These are phyloP conservation scores for Loripinus fragilis DNA, from an alignment of 2,888 invertebrate species.

Conservation along the genomic window DNA sequence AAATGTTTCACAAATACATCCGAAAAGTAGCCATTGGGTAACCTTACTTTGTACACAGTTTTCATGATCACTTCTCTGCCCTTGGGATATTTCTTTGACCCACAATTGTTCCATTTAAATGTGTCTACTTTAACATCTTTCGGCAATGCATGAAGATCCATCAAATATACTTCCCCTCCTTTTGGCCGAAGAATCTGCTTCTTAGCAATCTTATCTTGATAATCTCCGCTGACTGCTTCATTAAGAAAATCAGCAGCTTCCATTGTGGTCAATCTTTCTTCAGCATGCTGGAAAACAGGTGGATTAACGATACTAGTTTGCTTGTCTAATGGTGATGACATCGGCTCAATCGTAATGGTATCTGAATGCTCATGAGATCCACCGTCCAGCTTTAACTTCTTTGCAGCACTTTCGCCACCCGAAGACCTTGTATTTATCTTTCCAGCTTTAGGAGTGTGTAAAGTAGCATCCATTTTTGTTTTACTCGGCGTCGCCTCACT, in stretches of 20 bases:
- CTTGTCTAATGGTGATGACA: neutral
- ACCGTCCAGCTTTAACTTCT: neutral
- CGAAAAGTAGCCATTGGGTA: neutral
- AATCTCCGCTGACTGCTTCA: neutral
- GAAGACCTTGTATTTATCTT: neutral
- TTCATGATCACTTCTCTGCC: neutral
- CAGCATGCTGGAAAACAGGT: neutral
- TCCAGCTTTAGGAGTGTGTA: too few species aligned
- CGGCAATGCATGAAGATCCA: constrained; percentile 1
- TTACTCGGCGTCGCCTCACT: neutral
- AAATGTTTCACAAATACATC: constrained; percentile 9
- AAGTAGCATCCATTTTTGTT: too few species aligned
- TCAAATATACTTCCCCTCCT: neutral
- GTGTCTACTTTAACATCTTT: neutral
- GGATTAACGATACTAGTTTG: neutral
- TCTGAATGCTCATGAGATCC: neutral
- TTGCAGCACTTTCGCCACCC: neutral
- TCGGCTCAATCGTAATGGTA: neutral
- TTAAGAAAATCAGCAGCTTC: neutral
- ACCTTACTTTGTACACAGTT: neutral
- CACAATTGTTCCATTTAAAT: constrained; percentile 1
- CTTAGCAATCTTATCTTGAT: neutral
- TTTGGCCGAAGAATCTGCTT: neutral
- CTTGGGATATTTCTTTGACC: neutral
- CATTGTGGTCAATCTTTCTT: neutral